Evolutionary conservation across 2,797 vertebrate genomes (phyloP).

Genomic region (Phrynocephalus vlangalii): DNA sequence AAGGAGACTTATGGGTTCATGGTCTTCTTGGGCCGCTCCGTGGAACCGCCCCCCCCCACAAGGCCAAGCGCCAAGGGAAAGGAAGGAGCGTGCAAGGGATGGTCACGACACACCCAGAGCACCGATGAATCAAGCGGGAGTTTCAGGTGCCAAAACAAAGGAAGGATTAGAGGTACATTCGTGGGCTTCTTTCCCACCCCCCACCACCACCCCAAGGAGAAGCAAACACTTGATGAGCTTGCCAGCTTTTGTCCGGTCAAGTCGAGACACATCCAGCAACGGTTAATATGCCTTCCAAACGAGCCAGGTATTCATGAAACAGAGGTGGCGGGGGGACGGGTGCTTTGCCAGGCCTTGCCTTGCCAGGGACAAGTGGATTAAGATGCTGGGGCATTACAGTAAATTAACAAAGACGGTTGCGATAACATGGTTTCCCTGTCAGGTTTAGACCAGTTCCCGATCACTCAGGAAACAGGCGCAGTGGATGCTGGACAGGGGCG

Average conservation of each 20-base stretch:
- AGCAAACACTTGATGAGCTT: conserved; percentile 57
- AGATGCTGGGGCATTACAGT: neutral
- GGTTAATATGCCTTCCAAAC: conserved; percentile 8
- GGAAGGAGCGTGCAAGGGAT: too few relatives aligned
- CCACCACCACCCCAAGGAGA: neutral
- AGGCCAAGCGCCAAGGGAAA: too few relatives aligned
- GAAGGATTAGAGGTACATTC: conserved; percentile 53
- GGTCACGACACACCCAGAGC: too few relatives aligned
- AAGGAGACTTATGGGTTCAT: too few relatives aligned
- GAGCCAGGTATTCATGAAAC: conserved; percentile 36
- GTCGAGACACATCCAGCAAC: conserved; percentile 45
- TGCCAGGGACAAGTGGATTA: conserved; percentile 49
- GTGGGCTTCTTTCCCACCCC: neutral
- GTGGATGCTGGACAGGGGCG: too few relatives aligned
- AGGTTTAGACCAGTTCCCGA: too few relatives aligned
- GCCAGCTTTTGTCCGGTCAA: conserved; percentile 47
- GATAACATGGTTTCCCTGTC: too few relatives aligned
- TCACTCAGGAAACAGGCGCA: too few relatives aligned
- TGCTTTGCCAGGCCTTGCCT: conserved; percentile 42
- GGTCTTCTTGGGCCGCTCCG: too few relatives aligned
- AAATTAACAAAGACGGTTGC: too few relatives aligned
- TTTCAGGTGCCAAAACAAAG: conserved; percentile 66
- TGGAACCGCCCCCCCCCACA: too few relatives aligned
- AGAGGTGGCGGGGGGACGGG: conserved; percentile 38
- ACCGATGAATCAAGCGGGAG: neutral